Percentiles rank a stretch among this genome's conserved stretches.
Evolutionary conservation across 1,140 invertebrate species (phyloP).

Genomic region (Solen grandis): DNA sequence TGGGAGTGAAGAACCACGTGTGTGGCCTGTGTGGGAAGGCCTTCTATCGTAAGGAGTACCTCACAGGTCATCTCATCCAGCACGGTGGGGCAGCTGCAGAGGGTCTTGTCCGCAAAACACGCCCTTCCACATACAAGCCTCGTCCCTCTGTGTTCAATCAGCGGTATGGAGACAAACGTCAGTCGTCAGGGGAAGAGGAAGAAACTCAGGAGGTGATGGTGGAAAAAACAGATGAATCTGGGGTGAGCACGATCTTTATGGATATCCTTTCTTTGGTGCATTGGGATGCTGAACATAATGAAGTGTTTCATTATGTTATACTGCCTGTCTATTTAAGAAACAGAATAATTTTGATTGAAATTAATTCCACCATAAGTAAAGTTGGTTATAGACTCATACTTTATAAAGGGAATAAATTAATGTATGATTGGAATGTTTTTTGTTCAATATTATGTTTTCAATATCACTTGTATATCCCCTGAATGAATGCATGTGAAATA

Average conservation of each 20-base stretch:
- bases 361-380: too few species aligned
- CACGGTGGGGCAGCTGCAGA: conserved; percentile 46
- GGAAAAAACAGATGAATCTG: conserved; percentile 1
- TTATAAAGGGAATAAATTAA: too few species aligned
- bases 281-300: neutral
- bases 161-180: neutral
- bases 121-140: conserved; percentile 33
- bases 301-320: too few species aligned
- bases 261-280: neutral
- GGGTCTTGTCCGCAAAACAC: conserved; percentile 24
- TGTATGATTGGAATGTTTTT: too few species aligned
- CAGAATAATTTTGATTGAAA: too few species aligned
- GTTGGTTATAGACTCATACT: too few species aligned
- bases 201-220: neutral
- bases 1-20: conserved; percentile 52
- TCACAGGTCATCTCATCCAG: conserved; percentile 43
- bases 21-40: conserved; percentile 52
- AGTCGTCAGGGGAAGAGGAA: conserved; percentile 12
- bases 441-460: too few species aligned
- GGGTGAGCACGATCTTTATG: conserved; percentile 5
- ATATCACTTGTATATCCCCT: too few species aligned
- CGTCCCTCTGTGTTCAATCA: conserved; percentile 42
- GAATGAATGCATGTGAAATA: too few species aligned
- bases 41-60: conserved; percentile 53
- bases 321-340: too few species aligned